A percentile compares a stretch with the other conserved stretches of the same genome.
These are phyloP conservation scores for Turnix velox DNA, from an alignment of 2,113 vertebrate genomes.

Conservation along the genomic window DNA sequence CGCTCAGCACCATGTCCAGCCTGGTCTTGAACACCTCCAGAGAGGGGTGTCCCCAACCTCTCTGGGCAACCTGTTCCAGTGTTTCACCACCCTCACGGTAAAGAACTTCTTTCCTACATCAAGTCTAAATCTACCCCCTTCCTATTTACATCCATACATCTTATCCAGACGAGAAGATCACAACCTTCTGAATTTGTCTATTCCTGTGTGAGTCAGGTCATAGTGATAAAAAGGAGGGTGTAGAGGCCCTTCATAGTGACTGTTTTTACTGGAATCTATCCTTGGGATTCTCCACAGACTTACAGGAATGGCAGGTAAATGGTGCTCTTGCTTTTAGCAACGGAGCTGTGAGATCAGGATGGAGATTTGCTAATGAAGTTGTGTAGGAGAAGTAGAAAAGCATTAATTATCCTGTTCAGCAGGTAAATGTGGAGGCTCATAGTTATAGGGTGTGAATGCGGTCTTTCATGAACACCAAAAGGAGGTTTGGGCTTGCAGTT, in stretches of 20 bases:
- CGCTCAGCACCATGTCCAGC: too few species aligned
- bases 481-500: accelerated
- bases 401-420: background rate
- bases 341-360: background rate
- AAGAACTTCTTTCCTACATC: too few species aligned
- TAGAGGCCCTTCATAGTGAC: background rate
- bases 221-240: background rate
- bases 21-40: too few species aligned
- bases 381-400: background rate
- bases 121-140: too few species aligned
- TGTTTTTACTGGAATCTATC: background rate
- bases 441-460: background rate
- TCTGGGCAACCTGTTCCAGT: too few species aligned
- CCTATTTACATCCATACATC: too few species aligned
- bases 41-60: too few species aligned
- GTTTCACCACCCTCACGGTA: too few species aligned
- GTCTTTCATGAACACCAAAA: background rate
- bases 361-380: background rate
- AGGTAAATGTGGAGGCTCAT: background rate
- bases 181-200: background rate
- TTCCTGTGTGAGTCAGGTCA: background rate
- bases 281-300: background rate
- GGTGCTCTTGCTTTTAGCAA: background rate
- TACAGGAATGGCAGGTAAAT: background rate
- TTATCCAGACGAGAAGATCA: background rate